Base-by-base conservation (phyloP, 2,797 vertebrate species). In the Mus minutoides region DNA sequence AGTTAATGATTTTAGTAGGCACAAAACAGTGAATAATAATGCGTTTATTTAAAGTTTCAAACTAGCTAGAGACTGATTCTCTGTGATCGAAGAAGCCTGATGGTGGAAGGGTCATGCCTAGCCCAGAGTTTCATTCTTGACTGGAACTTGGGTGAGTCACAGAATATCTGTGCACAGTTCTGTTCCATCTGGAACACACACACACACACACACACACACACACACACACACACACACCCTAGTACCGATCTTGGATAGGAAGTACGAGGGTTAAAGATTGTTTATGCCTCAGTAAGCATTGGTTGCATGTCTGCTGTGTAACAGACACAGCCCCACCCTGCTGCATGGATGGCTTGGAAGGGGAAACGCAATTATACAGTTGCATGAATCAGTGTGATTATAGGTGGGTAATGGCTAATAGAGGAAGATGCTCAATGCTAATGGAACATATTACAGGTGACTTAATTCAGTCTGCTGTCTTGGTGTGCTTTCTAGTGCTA, bases 1-100 rank as follows among this genome's bases (percentile, higher is more conserved):
- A 94, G 91, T 97, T 97, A 95, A 92, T 91, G 82, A 84, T 94
- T 96, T 94, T 96, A 78, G 89, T 78, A 89, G 90, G 29, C 60
- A 91, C 92, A 96, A 75, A 91, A 78, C 83, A 94, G 88, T 96
- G 91, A 96, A 91, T 94, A 96, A 94, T 91, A 92, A 94, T 94
- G 58, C n/a, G 69, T 97, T 71, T 77, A 97, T 86, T 92, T 95
- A 87, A 95, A 90, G 58, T 97, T 95, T 96, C 86, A 89, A 88
- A 94, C 69, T 93, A 94, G 67, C 52, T 85, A 40, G 76, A 77
- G 69, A 87, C 94, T 86, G 52, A 69, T 92, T 94, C 21, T 94
- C 73, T 82, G 58, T 43, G 67, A 58, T 86, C 17, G 14, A 60
- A 58, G 22, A 93, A 95, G 52, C 29, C 37, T 71, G 0, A 43